Conservation (phyloP, 2,113 vertebrate species). For the Colaptes auratus region DNA sequence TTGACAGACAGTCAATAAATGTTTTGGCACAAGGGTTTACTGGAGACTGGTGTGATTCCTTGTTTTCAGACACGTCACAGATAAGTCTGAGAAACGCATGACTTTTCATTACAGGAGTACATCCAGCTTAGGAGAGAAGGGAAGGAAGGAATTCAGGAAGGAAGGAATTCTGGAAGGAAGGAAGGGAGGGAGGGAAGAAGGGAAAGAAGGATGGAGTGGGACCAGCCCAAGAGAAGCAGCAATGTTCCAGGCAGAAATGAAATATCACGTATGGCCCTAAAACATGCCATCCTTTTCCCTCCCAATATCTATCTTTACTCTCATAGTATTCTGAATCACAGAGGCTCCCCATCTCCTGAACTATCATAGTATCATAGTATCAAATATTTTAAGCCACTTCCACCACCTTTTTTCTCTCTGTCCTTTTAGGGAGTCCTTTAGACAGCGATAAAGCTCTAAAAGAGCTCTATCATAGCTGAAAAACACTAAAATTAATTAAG, state of each 20-base stretch:
- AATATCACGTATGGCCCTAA: not conserved
- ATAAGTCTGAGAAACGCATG: not conserved
- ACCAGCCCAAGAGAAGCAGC: not conserved
- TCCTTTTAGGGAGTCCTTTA: not conserved
- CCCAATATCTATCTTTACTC: not conserved
- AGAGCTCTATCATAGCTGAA: not conserved
- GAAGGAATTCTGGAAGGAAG: too few species aligned
- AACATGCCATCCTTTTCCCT: not conserved
- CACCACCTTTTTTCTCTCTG: not conserved
- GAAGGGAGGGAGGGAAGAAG: too few species aligned
- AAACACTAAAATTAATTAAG: not conserved
- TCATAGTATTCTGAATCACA: not conserved
- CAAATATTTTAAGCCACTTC: not conserved
- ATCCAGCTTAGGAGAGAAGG: not conserved
- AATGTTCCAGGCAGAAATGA: not conserved
- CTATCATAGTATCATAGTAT: too few species aligned
- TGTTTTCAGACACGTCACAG: not conserved
- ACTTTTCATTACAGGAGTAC: not conserved
- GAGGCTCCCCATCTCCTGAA: not conserved
- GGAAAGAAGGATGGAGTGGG: not conserved
- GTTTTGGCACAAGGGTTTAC: not conserved
- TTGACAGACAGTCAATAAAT: not conserved
- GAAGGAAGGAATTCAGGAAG: too few species aligned
- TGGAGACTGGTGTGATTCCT: not conserved
- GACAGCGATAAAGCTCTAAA: not conserved